Evolutionary conservation across 1,140 invertebrate genomes (phyloP).

Genomic region (Formica exsecta): DNA sequence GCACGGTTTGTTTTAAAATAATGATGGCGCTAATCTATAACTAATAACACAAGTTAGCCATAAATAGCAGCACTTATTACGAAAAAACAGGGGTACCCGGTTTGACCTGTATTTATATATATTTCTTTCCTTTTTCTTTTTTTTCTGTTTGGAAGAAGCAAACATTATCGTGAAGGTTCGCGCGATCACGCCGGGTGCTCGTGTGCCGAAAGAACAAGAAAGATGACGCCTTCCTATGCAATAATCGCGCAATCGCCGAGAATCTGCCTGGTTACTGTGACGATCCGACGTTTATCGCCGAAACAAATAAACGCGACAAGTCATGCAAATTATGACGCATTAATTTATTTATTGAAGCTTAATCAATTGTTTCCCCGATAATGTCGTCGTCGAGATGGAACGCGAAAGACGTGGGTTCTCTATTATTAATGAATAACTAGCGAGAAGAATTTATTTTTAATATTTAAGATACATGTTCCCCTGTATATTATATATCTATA

Average conservation of each 20-base stretch:
- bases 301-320: not conserved
- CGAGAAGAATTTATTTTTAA: not conserved
- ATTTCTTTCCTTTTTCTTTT: not conserved
- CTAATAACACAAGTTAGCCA: too few species aligned
- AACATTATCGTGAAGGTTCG: not conserved
- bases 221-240: slow-evolving; percentile 32
- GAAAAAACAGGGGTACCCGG: too few species aligned
- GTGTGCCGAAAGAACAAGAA: slow-evolving; percentile 4
- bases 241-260: slow-evolving; percentile 3
- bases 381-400: not conserved
- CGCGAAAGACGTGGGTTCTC: slow-evolving; percentile 1
- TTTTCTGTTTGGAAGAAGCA: not conserved
- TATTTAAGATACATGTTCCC: not conserved
- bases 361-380: slow-evolving; percentile 49
- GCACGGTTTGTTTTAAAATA: too few species aligned
- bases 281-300: slow-evolving; percentile 11
- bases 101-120: too few species aligned
- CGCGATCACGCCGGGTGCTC: slow-evolving; percentile 48
- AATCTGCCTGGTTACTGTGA: not conserved
- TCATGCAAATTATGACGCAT: slow-evolving; percentile 12
- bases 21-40: too few species aligned
- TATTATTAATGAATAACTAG: not conserved
- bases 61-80: too few species aligned
- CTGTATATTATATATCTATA: not conserved
- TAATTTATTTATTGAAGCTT: slow-evolving; percentile 43